These are phyloP conservation scores for Carpatolechia fugitivella DNA, from an alignment of 2,888 invertebrate genomes.

Conservation along the genomic window DNA sequence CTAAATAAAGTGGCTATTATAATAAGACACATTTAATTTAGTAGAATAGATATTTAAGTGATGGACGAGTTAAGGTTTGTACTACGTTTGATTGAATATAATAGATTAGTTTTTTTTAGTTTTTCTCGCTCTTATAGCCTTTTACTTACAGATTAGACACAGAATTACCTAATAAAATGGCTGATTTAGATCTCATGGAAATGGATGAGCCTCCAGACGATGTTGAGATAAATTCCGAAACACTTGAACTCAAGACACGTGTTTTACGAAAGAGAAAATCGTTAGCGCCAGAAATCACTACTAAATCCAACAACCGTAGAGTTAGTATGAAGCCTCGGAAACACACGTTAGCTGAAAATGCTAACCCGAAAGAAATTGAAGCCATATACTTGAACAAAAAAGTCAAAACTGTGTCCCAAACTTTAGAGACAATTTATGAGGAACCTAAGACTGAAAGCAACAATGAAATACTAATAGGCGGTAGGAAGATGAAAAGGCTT, in stretches of 20 bases:
- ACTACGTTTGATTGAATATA: too few species aligned
- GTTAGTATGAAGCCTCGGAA: constrained; percentile 72
- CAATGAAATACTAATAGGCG: constrained; percentile 66
- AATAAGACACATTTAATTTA: too few species aligned
- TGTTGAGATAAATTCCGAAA: constrained; percentile 32
- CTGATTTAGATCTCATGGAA: constrained; percentile 71
- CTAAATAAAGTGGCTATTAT: too few species aligned
- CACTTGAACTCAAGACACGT: constrained; percentile 43
- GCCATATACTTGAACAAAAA: constrained; percentile 79
- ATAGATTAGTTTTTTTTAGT: too few species aligned
- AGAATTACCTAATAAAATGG: constrained; percentile 70
- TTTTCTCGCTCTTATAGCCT: neutral
- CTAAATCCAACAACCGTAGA: constrained; percentile 63
- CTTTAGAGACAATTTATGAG: constrained; percentile 82
- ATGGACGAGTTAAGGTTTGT: constrained; percentile 48
- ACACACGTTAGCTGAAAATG: constrained; percentile 53
- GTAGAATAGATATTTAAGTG: too few species aligned
- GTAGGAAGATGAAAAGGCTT: constrained; percentile 78
- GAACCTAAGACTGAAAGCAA: constrained; percentile 74
- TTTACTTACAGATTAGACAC: constrained; percentile 49
- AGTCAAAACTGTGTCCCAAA: constrained; percentile 71
- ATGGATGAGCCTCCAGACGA: constrained; percentile 36
- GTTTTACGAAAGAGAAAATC: constrained; percentile 65
- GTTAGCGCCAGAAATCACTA: constrained; percentile 46
- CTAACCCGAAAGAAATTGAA: constrained; percentile 68